Base-by-base conservation (phyloP, 1,140 invertebrate genomes). In the Drosophila sproati region DNA sequence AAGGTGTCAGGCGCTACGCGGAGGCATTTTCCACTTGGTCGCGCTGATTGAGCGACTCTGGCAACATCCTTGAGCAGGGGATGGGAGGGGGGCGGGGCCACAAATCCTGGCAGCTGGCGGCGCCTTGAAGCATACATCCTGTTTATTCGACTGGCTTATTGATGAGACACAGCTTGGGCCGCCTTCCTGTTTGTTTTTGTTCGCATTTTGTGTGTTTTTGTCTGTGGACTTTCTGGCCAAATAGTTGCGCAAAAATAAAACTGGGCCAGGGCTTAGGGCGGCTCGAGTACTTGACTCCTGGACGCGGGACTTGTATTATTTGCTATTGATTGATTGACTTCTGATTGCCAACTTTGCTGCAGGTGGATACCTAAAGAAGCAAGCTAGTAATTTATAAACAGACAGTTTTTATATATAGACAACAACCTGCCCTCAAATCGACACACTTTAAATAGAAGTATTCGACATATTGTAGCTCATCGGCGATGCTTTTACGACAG, bases 121-220 rank as follows among this genome's bases (percentile, higher is more conserved):
- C 76, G 59, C 55, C 82, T 82, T 82, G 41, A 61, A 64, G 77
- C 77, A 61, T 79, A 88, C 79, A 88, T 87, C 82, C 82, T 88
- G 83, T 87, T 88, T 87, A 87, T 87, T 77, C 76, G 72, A 71
- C 83, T 88, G 82, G 79, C 82, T 87, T 87, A 87, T 87, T 87
- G 83, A 87, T 88, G 82, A 87, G 76, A 62, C 72, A 60, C 73
- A 60, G 52, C 67, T 28, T 39, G 50, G 54, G 43, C 66, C 50
- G 51, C 5, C 37, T 43, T 56, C 28, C 54, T 69, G 64, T 75
- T 64, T 52, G 47, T 29, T 50, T 74, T 77, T 60, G 35, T 55
- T 60, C 39, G 32, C 60, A 67, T 71, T 45, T 68, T 80, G 32
- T 56, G 66, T 81, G 75, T 79, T 20, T 20, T 20, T 20, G 20